Percentiles rank a stretch among this genome's conserved stretches.
These are phyloP conservation scores for Noctua pronuba DNA, from an alignment of 2,888 invertebrate genomes.

Conservation along the genomic window DNA sequence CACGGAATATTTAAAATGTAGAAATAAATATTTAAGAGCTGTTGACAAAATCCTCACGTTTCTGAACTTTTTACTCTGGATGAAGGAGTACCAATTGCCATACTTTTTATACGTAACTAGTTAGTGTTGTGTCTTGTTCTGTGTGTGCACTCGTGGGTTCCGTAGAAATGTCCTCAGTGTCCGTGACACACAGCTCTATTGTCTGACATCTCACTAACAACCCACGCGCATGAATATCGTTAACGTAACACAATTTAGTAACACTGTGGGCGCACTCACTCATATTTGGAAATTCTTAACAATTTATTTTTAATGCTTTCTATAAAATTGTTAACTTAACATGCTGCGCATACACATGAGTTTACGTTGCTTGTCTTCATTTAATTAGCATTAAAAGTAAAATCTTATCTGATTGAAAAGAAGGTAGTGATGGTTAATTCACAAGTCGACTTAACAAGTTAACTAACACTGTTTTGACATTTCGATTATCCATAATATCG, in stretches of 20 bases:
- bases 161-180: constrained; percentile 57
- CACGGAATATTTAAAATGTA: constrained; percentile 54
- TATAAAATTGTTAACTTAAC: constrained; percentile 33
- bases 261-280: constrained; percentile 52
- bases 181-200: constrained; percentile 66
- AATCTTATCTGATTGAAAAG: constrained; percentile 29
- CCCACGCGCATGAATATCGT: constrained; percentile 64
- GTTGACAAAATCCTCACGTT: constrained; percentile 65
- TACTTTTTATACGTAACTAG: constrained; percentile 52
- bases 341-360: constrained; percentile 29
- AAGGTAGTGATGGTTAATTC: constrained; percentile 17
- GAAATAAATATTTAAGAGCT: constrained; percentile 30
- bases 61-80: constrained; percentile 55
- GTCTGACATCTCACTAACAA: constrained; percentile 57
- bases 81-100: constrained; percentile 48
- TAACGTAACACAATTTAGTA: constrained; percentile 54
- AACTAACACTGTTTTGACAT: constrained; percentile 26
- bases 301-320: constrained; percentile 50
- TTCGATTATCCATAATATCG: constrained; percentile 19
- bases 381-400: constrained; percentile 32
- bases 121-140: constrained; percentile 48
- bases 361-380: constrained; percentile 25
- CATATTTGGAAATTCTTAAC: constrained; percentile 52
- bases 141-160: constrained; percentile 52
- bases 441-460: constrained; percentile 9